A percentile compares a stretch with the other conserved stretches of the same genome.
Evolutionary conservation across 2,113 vertebrate species (phyloP).

Genomic region (Cygnus atratus): DNA sequence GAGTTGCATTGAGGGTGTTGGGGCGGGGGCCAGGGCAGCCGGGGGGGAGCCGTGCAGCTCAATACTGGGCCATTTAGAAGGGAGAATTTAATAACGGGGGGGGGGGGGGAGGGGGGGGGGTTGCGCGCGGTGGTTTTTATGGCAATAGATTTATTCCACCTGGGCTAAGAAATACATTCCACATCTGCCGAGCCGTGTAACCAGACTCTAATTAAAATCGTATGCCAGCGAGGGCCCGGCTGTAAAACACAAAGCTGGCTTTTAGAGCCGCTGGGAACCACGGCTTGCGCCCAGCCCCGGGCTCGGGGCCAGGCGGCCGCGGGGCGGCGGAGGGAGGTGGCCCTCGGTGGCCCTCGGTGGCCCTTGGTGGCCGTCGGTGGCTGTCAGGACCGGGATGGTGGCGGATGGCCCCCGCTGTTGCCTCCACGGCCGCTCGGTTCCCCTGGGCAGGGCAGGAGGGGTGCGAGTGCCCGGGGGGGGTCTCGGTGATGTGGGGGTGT

Average conservation of each 20-base stretch:
- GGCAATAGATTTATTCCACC: constrained; percentile 81
- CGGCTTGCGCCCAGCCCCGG: neutral
- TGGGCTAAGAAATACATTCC: constrained; percentile 80
- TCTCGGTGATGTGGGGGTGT: neutral
- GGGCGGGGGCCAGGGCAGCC: neutral
- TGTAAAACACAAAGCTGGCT: constrained; percentile 77
- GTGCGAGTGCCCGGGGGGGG: neutral
- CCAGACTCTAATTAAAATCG: constrained; percentile 84
- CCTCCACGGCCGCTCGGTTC: neutral
- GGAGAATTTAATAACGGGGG: constrained; percentile 75
- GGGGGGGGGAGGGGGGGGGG: neutral
- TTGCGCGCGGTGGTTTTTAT: constrained; percentile 64
- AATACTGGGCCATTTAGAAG: constrained; percentile 44
- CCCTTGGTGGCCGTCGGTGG: neutral
- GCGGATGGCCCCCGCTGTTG: neutral
- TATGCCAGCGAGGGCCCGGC: constrained; percentile 69
- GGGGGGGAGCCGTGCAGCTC: neutral
- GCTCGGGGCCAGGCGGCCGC: neutral
- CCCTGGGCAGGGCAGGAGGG: neutral
- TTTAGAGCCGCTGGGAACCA: constrained; percentile 65
- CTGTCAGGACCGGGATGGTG: neutral
- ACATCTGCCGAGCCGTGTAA: constrained; percentile 78
- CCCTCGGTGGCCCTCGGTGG: too few relatives aligned
- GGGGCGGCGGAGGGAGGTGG: neutral
- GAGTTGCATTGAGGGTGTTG: constrained; percentile 46